Base-by-base conservation (phyloP, 2,113 vertebrate species). In the Caretta caretta region DNA sequence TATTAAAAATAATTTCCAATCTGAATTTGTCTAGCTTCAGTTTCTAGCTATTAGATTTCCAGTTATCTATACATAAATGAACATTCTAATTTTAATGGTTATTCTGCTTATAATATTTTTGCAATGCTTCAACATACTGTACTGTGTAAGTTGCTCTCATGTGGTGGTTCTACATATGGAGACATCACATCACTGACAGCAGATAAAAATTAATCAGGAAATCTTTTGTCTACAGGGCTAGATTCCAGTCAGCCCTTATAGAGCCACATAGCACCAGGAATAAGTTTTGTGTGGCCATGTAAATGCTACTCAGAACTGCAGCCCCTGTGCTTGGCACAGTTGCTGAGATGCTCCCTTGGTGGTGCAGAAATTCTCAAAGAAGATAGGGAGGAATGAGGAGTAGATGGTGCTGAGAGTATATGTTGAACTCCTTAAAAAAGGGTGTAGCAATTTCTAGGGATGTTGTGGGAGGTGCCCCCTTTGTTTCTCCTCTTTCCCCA, bases 241-340 rank as follows among this genome's bases (percentile, higher is more conserved):
- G 75, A 22, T 46, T 22, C 20, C 24, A 31, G 22, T 27, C 65
- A 90, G 35, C 8, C 65, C 54, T 90, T 50, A 19, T 1, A 10
- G 3, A 84, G 53, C 38, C 62, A 8, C 0, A 0, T 3, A 59
- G 13, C 24, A 57, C 31, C 25, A 16, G 16, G 17, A 11, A 62
- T 49, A 9, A 89, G 46, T 65, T 6, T 49, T 87, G 92, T 57
- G 75, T 80, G 19, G 19, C 81, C 46, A 53, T 1, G 0, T 17
- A 10, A n/a, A 29, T 83, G 29, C 8, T 62, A 62, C 11, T 50
- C 24, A 62, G 54, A 31, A 84, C 53, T 54, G 53, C 20, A 20
- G 11, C 8, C 2, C 49, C 80, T 0, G 0, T 20, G 6, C n/a
- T 4, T 1, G 48, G 20, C 19, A 54, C 53, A 54, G 53, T 54